Base-by-base conservation (phyloP, 1,140 invertebrate species). In the Drosophila suzukii region DNA sequence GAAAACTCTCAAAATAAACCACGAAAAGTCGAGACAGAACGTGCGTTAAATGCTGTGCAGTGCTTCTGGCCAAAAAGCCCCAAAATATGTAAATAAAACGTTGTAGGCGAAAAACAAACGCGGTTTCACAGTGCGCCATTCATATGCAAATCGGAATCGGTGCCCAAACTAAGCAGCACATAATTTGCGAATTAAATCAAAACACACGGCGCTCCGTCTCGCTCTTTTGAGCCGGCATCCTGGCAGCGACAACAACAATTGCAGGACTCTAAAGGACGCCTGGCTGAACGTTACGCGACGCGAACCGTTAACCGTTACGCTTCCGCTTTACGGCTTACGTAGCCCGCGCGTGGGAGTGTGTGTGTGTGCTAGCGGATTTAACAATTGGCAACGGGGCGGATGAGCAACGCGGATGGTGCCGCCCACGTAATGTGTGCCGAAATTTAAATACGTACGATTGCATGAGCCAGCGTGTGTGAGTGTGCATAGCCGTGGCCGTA, bases 401-500 rank as follows among this genome's bases (percentile, higher is more conserved):
- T 75, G 54, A 75, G 77, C 71, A 78, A 61, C 63, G 65, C 20
- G n/a, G 8, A 3, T 2, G 32, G 17, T 75, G 82, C 82, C 82
- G 78, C 78, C 82, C 79, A 86, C 83, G 83, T 83, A 86, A 86
- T 79, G 83, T 86, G 83, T 89, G 84, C 81, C 84, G 83, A 84
- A 89, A 88, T 89, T 89, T 88, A 89, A 89, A 88, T 89, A 77
- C 49, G 20, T 59, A 15, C 56, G 60, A n/a, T 50, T 47, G 51
- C 47, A 55, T n/a, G 24, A 41, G 4, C 11, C 17, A n/a, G 30
- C 12, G 36, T 58, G 65, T 53, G 36, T 63, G 39, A 44, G 38
- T 66, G 65, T 60, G 82, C 63, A 49, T 30, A 49, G 24, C 46
- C 15, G 24, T 89, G 78, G 89, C 65, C 84, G 81, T 89, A 89